Percentiles rank a stretch among this genome's conserved stretches.
Conservation (phyloP, 2,888 invertebrate species). For the Andrena hattorfiana region DNA sequence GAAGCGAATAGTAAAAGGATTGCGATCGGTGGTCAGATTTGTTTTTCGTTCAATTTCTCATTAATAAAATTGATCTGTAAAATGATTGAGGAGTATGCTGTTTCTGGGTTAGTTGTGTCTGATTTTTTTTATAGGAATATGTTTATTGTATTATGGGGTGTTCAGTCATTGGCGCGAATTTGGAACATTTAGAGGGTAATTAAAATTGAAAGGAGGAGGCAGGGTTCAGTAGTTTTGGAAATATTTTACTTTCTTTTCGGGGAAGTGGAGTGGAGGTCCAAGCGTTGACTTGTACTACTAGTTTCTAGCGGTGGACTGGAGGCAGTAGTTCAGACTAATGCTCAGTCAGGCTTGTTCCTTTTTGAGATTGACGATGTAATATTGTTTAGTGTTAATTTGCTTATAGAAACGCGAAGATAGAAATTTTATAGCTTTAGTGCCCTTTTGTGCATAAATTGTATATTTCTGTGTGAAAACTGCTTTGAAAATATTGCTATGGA, state of each 20-base stretch:
- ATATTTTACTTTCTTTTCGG: not conserved
- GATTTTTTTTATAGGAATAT: too few relatives aligned
- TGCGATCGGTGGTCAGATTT: not conserved
- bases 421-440: not conserved
- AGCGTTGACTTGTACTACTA: constrained; percentile 3
- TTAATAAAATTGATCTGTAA: not conserved
- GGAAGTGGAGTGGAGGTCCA: not conserved
- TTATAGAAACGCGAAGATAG: too few relatives aligned
- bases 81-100: not conserved
- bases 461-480: not conserved
- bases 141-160: not conserved
- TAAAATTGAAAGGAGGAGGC: not conserved
- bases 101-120: too few relatives aligned
- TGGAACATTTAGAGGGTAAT: not conserved
- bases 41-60: not conserved
- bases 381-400: too few relatives aligned
- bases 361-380: too few relatives aligned
- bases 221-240: not conserved
- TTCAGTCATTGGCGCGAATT: not conserved
- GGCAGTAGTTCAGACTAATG: not conserved
- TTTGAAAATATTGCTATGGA: not conserved
- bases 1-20: not conserved
- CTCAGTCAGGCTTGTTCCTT: not conserved
- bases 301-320: not conserved
- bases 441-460: not conserved